Conservation (phyloP, 2,113 vertebrate species). For the Peromyscus leucopus region DNA sequence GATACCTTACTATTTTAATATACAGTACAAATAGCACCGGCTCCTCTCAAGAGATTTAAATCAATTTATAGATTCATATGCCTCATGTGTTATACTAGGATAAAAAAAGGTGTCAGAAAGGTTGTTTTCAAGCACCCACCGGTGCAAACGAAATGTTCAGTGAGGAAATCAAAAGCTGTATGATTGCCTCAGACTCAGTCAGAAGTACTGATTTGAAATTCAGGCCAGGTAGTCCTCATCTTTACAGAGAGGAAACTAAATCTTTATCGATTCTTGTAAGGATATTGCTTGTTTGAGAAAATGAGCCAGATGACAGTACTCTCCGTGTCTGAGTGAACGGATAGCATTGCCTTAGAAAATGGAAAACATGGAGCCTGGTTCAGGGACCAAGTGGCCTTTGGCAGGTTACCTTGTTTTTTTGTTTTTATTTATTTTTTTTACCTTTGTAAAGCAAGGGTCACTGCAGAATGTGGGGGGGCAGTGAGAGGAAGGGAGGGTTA, state of each 20-base stretch:
- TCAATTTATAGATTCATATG: conserved; percentile 69
- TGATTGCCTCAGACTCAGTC: conserved; percentile 27
- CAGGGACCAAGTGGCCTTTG: background rate
- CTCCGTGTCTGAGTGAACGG: background rate
- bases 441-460: background rate
- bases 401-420: background rate
- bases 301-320: background rate
- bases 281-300: conserved; percentile 39
- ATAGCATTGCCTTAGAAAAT: background rate
- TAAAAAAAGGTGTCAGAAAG: conserved; percentile 38
- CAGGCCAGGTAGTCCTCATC: background rate
- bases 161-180: background rate
- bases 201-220: conserved; percentile 44
- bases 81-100: conserved; percentile 29
- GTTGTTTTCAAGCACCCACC: conserved; percentile 49
- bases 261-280: conserved; percentile 32
- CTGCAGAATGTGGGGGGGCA: background rate
- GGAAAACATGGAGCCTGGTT: background rate
- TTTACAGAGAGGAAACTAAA: conserved; percentile 39
- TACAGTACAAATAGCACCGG: conserved; percentile 26
- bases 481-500: background rate
- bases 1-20: conserved; percentile 45
- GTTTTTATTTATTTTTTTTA: background rate
- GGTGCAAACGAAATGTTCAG: conserved; percentile 43
- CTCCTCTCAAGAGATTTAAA: conserved; percentile 48